phyloP scores from a whole-genome alignment of 37 sponge, comb jelly and placozoan species.

The Mnemiopsis leidyi region DNA sequence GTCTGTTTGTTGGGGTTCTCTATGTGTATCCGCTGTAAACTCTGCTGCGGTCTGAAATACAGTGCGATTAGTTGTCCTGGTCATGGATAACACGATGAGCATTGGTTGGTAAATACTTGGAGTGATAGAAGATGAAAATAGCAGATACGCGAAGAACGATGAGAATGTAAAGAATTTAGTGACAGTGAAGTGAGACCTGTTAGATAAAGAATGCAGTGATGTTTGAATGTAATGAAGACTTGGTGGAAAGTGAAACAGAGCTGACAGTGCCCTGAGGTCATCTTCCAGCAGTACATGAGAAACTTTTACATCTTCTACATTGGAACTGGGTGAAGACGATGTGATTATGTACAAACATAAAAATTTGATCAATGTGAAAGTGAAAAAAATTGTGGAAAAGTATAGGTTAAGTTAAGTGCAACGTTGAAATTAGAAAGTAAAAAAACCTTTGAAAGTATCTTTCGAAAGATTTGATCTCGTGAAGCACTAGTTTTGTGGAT shows the following conservation, averaged over 20 bases:
- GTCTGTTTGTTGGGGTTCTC: neutral
- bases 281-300: neutral
- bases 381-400: too few relatives aligned
- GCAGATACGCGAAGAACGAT: too few relatives aligned
- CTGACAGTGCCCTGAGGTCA: neutral
- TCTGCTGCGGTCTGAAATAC: slow-evolving; percentile 1
- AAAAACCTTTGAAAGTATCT: neutral
- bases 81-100: too few relatives aligned
- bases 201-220: neutral
- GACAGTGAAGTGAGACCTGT: neutral
- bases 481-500: slow-evolving; percentile 6
- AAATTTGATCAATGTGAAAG: too few relatives aligned
- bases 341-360: too few relatives aligned
- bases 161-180: neutral
- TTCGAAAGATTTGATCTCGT: slow-evolving; percentile 9
- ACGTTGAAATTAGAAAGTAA: too few relatives aligned
- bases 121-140: too few relatives aligned
- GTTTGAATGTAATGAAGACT: neutral
- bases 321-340: too few relatives aligned
- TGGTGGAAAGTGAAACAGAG: neutral
- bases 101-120: too few relatives aligned
- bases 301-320: too few relatives aligned
- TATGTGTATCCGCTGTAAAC: slow-evolving; percentile 1
- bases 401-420: too few relatives aligned
- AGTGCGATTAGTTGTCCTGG: too few relatives aligned